Base-by-base conservation (phyloP, 2,888 invertebrate genomes). In the Azorinus chamasolen region DNA sequence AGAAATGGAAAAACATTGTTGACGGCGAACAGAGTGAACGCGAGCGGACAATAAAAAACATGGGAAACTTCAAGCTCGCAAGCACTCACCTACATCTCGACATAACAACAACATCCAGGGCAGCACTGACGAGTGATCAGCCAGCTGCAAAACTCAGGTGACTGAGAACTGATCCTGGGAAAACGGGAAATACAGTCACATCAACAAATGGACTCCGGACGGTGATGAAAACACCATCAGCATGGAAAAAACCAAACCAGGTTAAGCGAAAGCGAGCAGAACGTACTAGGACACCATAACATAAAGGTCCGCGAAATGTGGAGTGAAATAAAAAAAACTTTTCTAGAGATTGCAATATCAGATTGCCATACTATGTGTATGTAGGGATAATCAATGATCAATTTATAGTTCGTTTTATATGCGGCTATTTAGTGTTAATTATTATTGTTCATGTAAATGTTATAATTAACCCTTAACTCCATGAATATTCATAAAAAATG, bases 171-270 rank as follows among this genome's bases (percentile, higher is more conserved):
- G n/a, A n/a, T n/a, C n/a, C n/a, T n/a, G 69, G 59, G 8, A 58
- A 37, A 43, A 41, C 8, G 12, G 10, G 12, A 5, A 51, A 61
- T n/a, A 32, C 6, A 50, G 20, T 62, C 0, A 24, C 43, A 1
- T 70, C 70, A 14, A 39, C 48, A 10, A 32, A 63, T 32, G 70
- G 70, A 16, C 1, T 20, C 1, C 32, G 70, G 43, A 63, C 57
- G 0, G 41, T 32, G 14, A 41, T 50, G 1, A 48, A 32, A 43
- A 62, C 63, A 18, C 70, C 70, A 41, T 22, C 57, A 16, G 61
- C 65, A 10, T 24, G 69, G 22, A 4, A 53, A 54, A 69, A 69
- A 58, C 24, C 59, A 6, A 27, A 69, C 20, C 69, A 69, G 37
- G 8, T 45, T 2, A 61, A 54, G 37, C 43, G 61, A 39, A 61